Evolutionary conservation across 2,888 invertebrate species (phyloP).

Genomic region (Chorisops tibialis): DNA sequence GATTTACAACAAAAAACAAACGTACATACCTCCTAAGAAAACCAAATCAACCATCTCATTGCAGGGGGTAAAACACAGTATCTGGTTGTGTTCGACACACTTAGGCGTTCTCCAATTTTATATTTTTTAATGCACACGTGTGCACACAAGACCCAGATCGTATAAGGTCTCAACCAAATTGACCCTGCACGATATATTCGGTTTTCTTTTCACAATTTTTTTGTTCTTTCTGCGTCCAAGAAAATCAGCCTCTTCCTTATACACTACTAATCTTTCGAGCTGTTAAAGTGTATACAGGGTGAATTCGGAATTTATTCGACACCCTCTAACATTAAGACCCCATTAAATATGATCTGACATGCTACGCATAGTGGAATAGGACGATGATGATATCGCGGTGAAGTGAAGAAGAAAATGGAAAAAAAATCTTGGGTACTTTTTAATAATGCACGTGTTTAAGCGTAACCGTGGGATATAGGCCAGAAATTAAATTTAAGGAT

Average conservation of each 20-base stretch:
- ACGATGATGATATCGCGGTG: neutral
- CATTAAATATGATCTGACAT: constrained; percentile 12
- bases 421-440: no score
- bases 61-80: constrained; percentile 17
- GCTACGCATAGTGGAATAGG: constrained; percentile 5
- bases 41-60: constrained; percentile 20
- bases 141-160: constrained; percentile 7
- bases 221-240: no score
- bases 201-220: no score
- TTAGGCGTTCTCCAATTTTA: neutral
- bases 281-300: neutral
- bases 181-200: no score
- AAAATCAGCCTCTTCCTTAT: no score
- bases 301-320: constrained; percentile 20
- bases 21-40: neutral
- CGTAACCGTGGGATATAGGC: no score
- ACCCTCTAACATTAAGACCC: constrained; percentile 12
- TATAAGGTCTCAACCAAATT: no score
- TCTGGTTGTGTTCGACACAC: constrained; percentile 14
- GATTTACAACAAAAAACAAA: no score
- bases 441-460: no score
- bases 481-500: no score
- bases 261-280: no score
- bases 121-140: constrained; percentile 9
- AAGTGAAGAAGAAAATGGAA: no score